Conservation (phyloP, 35 echinoderm and acorn worm species). For the Strongylocentrotus purpuratus region DNA sequence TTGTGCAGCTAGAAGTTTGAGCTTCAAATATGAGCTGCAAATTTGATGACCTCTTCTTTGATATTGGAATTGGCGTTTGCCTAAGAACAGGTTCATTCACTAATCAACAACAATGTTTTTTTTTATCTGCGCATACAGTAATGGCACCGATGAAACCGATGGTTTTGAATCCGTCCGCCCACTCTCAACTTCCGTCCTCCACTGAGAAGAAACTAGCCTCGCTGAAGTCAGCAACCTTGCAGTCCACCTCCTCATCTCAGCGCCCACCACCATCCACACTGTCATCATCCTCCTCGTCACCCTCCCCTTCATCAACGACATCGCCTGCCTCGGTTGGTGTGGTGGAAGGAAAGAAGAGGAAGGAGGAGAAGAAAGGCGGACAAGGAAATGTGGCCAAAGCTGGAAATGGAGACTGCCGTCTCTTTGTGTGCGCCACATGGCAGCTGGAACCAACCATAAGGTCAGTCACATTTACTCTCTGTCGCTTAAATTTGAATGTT, state of each 20-base stretch:
- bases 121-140: not conserved
- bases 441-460: conserved; percentile 97
- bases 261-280: not conserved
- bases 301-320: conserved; percentile 16
- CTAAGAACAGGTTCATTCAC: too few species aligned
- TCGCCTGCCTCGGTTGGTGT: not conserved
- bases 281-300: conserved; percentile 19
- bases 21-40: too few species aligned
- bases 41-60: too few species aligned
- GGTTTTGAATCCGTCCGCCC: not conserved
- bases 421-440: conserved; percentile 95
- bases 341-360: not conserved
- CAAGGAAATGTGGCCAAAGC: not conserved
- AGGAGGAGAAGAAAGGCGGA: not conserved
- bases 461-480: conserved; percentile 12
- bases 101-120: too few species aligned
- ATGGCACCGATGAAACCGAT: conserved; percentile 25
- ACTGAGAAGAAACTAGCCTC: not conserved
- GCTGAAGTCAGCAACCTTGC: not conserved
- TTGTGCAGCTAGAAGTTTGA: too few species aligned
- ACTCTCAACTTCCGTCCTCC: conserved; percentile 5
- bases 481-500: not conserved
- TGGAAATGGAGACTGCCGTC: conserved; percentile 18
- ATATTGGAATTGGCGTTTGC: too few species aligned
- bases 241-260: not conserved